Conservation (phyloP, 1,140 invertebrate genomes). For the Trissolcus basalis region DNA sequence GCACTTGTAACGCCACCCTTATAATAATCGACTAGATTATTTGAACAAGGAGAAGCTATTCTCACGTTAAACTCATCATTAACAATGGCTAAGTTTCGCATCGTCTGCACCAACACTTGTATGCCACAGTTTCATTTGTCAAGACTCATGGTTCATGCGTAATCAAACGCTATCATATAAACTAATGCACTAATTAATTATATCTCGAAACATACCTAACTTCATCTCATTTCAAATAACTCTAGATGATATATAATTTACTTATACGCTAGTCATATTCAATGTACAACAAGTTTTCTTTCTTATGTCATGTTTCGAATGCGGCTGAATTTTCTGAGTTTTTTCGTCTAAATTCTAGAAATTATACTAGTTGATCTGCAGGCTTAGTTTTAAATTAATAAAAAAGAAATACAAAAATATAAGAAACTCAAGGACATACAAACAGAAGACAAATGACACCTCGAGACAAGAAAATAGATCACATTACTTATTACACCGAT, state of each 20-base stretch:
- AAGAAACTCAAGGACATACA: no score
- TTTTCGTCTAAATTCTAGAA: no score
- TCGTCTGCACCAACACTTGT: constrained; percentile 19
- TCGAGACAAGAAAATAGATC: constrained; percentile 6
- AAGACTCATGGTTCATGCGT: constrained; percentile 23
- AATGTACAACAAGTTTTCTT: constrained; percentile 40
- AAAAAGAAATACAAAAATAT: no score
- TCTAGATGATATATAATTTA: constrained; percentile 31
- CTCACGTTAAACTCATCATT: constrained; percentile 35
- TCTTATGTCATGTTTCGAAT: constrained; percentile 20
- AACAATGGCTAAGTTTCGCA: constrained; percentile 51
- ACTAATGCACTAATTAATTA: constrained; percentile 22
- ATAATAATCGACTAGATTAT: constrained; percentile 53
- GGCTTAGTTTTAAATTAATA: no score
- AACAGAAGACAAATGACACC: no score
- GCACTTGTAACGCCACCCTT: constrained; percentile 43
- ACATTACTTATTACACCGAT: background rate
- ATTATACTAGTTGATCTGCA: no score
- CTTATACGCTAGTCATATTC: constrained; percentile 30
- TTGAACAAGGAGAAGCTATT: constrained; percentile 44
- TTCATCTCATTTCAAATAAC: constrained; percentile 22
- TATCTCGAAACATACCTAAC: constrained; percentile 22
- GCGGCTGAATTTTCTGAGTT: constrained; percentile 14
- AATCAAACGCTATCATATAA: constrained; percentile 31
- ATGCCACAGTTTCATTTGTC: constrained; percentile 17